These are phyloP conservation scores for Himalopsyche phryganea DNA, from an alignment of 1,140 invertebrate species.

Conservation along the genomic window DNA sequence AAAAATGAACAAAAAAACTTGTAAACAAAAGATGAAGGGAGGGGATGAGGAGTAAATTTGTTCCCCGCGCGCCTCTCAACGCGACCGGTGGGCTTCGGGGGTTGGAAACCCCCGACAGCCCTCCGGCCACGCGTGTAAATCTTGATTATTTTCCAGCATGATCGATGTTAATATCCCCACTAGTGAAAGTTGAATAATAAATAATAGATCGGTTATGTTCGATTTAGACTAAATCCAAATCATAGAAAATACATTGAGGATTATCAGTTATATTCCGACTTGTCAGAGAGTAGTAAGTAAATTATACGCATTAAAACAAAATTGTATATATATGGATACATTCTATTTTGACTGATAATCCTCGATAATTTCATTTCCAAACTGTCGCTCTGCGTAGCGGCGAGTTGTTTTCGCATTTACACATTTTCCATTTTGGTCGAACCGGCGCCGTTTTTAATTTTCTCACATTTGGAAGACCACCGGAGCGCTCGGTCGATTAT, in stretches of 20 bases:
- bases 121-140: conserved; percentile 43
- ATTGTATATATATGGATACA: too few species aligned
- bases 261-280: conserved; percentile 3
- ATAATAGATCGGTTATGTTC: conserved; percentile 14
- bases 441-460: too few species aligned
- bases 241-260: background rate
- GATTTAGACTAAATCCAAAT: conserved; percentile 4
- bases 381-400: background rate
- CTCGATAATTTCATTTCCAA: background rate
- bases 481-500: too few species aligned
- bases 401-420: too few species aligned
- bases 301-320: too few species aligned
- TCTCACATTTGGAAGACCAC: too few species aligned
- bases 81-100: conserved; percentile 11
- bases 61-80: conserved; percentile 8
- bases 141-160: conserved; percentile 14
- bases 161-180: conserved; percentile 20
- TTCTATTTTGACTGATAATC: too few species aligned
- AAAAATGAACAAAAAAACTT: conserved; percentile 21
- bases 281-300: too few species aligned
- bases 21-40: conserved; percentile 13
- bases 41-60: conserved; percentile 26
- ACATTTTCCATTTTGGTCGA: too few species aligned
- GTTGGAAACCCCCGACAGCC: background rate
- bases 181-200: conserved; percentile 14